Evolutionary conservation across 2,113 vertebrate species (phyloP).

Genomic region (Phaetusa simplex): DNA sequence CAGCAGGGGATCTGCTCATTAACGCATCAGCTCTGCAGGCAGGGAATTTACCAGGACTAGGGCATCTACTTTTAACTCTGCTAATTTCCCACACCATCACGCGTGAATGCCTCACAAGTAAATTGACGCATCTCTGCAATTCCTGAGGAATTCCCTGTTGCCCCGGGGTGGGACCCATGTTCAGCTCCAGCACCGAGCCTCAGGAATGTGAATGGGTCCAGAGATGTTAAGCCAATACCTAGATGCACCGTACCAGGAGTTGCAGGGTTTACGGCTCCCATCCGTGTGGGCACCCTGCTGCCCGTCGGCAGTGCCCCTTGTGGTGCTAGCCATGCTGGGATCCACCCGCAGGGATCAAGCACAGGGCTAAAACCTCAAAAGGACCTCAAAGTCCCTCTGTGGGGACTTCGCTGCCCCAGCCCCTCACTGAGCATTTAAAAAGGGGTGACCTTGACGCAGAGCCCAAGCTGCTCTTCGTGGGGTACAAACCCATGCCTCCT

Average conservation of each 20-base stretch:
- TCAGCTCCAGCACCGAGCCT: not conserved
- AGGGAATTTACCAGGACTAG: not conserved
- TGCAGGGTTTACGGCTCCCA: not conserved
- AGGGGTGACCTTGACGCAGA: not conserved
- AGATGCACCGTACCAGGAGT: not conserved
- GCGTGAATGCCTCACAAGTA: not conserved
- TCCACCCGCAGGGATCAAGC: not conserved
- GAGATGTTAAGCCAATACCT: not conserved
- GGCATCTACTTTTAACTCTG: not conserved
- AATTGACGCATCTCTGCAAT: not conserved
- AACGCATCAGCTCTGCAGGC: not conserved
- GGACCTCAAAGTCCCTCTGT: not conserved
- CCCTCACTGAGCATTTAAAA: not conserved
- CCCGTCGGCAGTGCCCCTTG: not conserved
- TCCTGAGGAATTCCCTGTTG: accelerated
- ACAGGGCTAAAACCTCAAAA: not conserved
- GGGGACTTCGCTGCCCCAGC: not conserved
- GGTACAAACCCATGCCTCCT: not conserved
- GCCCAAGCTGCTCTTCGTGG: not conserved
- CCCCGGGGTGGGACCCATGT: accelerated
- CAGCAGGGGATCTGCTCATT: not conserved
- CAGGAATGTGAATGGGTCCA: accelerated
- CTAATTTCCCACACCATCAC: not conserved
- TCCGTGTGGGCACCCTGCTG: accelerated
- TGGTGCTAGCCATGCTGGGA: not conserved